Evolutionary conservation across 2,888 invertebrate genomes (phyloP).

Genomic region (Megastigmus dorsalis): DNA sequence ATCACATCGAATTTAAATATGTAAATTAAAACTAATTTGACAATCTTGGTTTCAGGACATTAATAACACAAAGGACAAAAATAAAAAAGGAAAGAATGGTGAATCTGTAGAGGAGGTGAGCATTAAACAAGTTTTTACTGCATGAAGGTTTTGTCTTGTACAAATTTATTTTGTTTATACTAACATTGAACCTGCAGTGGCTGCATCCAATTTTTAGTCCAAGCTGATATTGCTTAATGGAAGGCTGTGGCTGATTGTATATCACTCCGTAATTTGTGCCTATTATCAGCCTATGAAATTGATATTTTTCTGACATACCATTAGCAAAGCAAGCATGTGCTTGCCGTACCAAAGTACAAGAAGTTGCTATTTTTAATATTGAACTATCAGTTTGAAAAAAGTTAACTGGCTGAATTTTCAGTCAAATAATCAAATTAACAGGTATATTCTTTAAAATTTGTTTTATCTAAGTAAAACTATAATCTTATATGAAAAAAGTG

Average conservation of each 20-base stretch:
- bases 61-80: constrained; percentile 48
- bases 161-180: constrained; percentile 10
- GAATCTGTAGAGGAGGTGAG: constrained; percentile 52
- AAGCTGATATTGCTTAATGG: constrained; percentile 1
- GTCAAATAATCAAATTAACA: not conserved
- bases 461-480: too few relatives aligned
- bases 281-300: not conserved
- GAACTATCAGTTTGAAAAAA: too few relatives aligned
- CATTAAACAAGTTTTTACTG: constrained; percentile 8
- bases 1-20: too few relatives aligned
- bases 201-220: constrained; percentile 11
- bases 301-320: too few relatives aligned
- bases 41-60: constrained; percentile 41
- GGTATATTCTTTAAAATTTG: not conserved
- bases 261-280: constrained; percentile 19
- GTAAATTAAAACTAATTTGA: not conserved
- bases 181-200: not conserved
- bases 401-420: too few relatives aligned
- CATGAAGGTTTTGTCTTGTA: not conserved
- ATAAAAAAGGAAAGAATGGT: constrained; percentile 52
- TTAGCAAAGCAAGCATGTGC: too few relatives aligned
- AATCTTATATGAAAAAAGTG: too few relatives aligned
- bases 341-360: too few relatives aligned
- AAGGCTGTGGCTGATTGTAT: not conserved
- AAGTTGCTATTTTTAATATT: too few relatives aligned